phyloP scores from a whole-genome alignment of 2,113 vertebrate species.

The Parus major region DNA sequence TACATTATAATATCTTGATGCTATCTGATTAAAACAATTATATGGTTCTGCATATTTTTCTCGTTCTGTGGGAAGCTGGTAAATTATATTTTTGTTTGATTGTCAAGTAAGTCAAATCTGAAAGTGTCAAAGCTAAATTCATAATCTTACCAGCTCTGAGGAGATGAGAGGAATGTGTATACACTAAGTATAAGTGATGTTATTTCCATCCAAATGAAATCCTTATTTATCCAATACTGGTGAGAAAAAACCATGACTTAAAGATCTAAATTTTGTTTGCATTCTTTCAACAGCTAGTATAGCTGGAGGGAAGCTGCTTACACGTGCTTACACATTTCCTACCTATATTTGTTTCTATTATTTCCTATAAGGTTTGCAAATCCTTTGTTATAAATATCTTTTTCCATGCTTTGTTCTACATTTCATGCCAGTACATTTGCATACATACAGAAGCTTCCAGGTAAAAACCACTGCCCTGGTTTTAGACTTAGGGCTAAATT shows the following conservation, averaged over 20 bases:
- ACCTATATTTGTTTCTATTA: neutral
- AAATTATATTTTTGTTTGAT: neutral
- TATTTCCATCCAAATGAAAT: neutral
- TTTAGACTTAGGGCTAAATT: neutral
- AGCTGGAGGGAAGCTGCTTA: neutral
- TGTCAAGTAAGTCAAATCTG: neutral
- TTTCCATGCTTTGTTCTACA: neutral
- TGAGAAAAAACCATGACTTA: neutral
- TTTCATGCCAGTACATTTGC: neutral
- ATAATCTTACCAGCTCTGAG: neutral
- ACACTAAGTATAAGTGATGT: neutral
- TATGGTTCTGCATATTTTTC: neutral
- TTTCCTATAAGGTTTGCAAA: neutral
- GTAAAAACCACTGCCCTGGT: neutral
- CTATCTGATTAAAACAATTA: constrained; percentile 6
- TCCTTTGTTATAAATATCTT: neutral
- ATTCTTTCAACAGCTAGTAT: neutral
- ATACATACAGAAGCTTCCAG: neutral
- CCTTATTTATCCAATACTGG: neutral
- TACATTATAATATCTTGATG: neutral
- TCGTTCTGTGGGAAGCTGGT: neutral
- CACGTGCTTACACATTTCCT: neutral
- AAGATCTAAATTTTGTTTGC: neutral
- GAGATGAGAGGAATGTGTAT: neutral
- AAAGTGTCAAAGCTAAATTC: neutral